phyloP scores from a whole-genome alignment of 2,888 invertebrate genomes.

The Spialia ferax region DNA sequence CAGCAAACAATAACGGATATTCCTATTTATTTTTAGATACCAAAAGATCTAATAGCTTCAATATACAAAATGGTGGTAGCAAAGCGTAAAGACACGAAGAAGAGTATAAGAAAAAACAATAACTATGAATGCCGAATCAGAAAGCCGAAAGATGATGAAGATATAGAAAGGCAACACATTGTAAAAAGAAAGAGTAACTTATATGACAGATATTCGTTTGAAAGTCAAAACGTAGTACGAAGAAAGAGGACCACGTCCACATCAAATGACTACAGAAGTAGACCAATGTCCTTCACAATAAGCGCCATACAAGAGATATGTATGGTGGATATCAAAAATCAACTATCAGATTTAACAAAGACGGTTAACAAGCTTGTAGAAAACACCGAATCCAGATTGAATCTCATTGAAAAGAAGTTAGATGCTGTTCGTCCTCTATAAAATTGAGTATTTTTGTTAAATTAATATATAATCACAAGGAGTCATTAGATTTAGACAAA shows the following conservation, averaged over 20 bases:
- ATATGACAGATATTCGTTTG: conserved; percentile 74
- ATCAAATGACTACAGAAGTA: conserved; percentile 61
- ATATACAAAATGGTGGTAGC: conserved; percentile 90
- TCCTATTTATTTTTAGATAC: conserved; percentile 76
- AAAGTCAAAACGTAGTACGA: conserved; percentile 75
- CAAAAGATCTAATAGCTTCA: conserved; percentile 91
- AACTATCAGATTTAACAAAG: conserved; percentile 72
- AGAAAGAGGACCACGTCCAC: conserved; percentile 70
- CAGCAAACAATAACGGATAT: not conserved
- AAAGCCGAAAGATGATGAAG: conserved; percentile 65
- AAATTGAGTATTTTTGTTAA: conserved; percentile 27
- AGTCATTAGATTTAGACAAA: not conserved
- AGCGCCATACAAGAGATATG: conserved; percentile 81
- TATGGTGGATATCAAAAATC: conserved; percentile 77
- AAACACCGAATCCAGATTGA: conserved; percentile 63
- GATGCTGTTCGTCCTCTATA: conserved; percentile 58
- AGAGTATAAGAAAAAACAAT: conserved; percentile 81
- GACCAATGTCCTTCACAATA: conserved; percentile 71
- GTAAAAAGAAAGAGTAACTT: conserved; percentile 80
- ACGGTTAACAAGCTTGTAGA: conserved; percentile 74
- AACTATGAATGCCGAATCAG: conserved; percentile 76
- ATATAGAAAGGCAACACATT: conserved; percentile 57
- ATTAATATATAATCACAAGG: not conserved
- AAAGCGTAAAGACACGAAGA: conserved; percentile 88
- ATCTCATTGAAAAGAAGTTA: conserved; percentile 66